A percentile compares a stretch with the other conserved stretches of the same genome.
Evolutionary conservation across 2,888 invertebrate species (phyloP).

Genomic region (Agriopis leucophaearia): DNA sequence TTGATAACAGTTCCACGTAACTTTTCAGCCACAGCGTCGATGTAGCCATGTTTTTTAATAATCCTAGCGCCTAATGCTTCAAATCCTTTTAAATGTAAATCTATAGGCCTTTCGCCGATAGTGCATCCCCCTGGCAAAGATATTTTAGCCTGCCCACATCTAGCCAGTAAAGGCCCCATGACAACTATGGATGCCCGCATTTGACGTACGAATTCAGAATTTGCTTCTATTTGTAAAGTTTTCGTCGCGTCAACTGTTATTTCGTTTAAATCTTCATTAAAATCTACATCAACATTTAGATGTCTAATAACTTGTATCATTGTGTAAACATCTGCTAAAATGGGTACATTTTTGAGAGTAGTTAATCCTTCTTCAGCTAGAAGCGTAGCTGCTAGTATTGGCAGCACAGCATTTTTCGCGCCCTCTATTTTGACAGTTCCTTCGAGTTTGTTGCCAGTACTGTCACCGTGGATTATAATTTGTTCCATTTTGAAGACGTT

Average conservation of each 20-base stretch:
- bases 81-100: slow-evolving; percentile 39
- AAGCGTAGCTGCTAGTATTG: slow-evolving; percentile 36
- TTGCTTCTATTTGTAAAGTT: slow-evolving; percentile 3
- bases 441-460: slow-evolving; percentile 22
- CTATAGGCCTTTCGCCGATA: slow-evolving; percentile 37
- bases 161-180: slow-evolving; percentile 35
- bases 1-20: slow-evolving; percentile 22
- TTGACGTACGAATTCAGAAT: slow-evolving; percentile 14
- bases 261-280: slow-evolving; percentile 28
- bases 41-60: slow-evolving; percentile 13
- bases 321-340: slow-evolving; percentile 31
- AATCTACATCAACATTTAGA: slow-evolving; percentile 28
- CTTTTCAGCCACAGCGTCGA: slow-evolving; percentile 28
- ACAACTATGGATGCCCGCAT: slow-evolving; percentile 36
- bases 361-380: slow-evolving; percentile 30
- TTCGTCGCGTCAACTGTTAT: slow-evolving; percentile 26
- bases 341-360: slow-evolving; percentile 34
- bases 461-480: slow-evolving; percentile 32
- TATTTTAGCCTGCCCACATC: slow-evolving; percentile 27
- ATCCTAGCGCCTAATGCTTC: slow-evolving; percentile 34
- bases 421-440: slow-evolving; percentile 36
- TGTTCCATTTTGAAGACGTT: slow-evolving; percentile 26
- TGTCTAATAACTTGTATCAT: slow-evolving; percentile 32
- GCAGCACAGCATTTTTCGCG: slow-evolving; percentile 29
- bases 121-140: slow-evolving; percentile 36